Conservation (phyloP, 2,113 vertebrate species). For the Thalassarche chlororhynchos region DNA sequence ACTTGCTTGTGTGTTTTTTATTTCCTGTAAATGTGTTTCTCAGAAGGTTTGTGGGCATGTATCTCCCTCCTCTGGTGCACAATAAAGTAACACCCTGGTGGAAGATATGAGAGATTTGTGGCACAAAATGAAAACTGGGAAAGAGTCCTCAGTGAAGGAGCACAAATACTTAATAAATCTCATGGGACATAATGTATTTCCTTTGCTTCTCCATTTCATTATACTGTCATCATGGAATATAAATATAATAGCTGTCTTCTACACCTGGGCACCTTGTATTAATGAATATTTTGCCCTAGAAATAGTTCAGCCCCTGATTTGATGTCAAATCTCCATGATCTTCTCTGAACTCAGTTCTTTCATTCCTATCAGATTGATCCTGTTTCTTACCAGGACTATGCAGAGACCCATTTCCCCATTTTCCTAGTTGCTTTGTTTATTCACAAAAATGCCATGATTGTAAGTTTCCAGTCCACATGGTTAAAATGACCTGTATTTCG, state of each 20-base stretch:
- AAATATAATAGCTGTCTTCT: background rate
- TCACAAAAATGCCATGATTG: background rate
- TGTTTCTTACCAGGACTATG: background rate
- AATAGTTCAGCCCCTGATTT: background rate
- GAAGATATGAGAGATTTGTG: background rate
- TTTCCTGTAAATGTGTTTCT: constrained; percentile 12
- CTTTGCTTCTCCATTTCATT: background rate
- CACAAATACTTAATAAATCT: background rate
- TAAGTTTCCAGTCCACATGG: background rate
- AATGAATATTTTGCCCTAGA: background rate
- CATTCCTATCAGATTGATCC: background rate
- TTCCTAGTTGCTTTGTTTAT: background rate
- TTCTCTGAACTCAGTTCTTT: background rate
- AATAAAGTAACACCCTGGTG: constrained; percentile 37
- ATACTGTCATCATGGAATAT: background rate
- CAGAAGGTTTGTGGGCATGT: background rate
- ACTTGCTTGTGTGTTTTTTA: background rate
- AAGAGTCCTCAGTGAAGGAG: background rate
- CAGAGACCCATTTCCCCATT: background rate
- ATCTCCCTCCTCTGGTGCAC: constrained; percentile 16
- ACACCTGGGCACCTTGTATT: background rate
- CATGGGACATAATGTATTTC: background rate
- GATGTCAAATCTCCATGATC: background rate
- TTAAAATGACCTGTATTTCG: background rate
- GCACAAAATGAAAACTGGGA: background rate